Percentiles rank a stretch among this genome's conserved stretches.
These are phyloP conservation scores for Caenorhabditis briggsae DNA, from an alignment of 1,140 invertebrate species.

Conservation along the genomic window DNA sequence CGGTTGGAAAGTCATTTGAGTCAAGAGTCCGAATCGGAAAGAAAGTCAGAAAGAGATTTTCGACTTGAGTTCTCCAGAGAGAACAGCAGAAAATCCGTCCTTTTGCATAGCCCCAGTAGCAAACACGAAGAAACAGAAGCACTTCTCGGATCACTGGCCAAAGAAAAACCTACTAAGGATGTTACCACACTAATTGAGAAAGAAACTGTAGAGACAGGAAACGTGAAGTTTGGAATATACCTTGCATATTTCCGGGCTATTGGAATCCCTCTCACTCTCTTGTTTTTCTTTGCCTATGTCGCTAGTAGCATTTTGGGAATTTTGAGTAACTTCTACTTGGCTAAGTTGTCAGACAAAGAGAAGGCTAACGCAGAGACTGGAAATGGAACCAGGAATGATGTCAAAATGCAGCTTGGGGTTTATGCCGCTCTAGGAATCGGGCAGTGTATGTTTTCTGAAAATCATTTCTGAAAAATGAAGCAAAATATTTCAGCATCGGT, in stretches of 20 bases:
- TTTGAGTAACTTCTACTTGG: slow-evolving; percentile 77
- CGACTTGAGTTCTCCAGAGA: slow-evolving; percentile 9
- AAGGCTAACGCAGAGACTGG: slow-evolving; percentile 27
- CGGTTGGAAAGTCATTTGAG: slow-evolving; percentile 64
- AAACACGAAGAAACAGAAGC: slow-evolving; percentile 55
- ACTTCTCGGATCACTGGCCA: background rate
- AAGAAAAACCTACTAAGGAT: background rate
- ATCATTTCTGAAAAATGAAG: background rate
- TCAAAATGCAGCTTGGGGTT: slow-evolving; percentile 67
- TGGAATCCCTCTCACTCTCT: slow-evolving; percentile 69
- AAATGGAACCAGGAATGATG: slow-evolving; percentile 1
- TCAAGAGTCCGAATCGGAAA: slow-evolving; percentile 22
- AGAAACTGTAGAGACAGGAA: slow-evolving; percentile 74
- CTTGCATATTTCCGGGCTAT: slow-evolving; percentile 77
- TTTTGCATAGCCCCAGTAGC: background rate
- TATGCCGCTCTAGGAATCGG: slow-evolving; percentile 74
- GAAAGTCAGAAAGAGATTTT: background rate
- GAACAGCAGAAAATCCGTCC: slow-evolving; percentile 4
- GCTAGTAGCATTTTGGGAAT: slow-evolving; percentile 75
- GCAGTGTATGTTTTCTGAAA: slow-evolving; percentile 65
- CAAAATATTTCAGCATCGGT: slow-evolving; percentile 65
- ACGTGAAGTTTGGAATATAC: slow-evolving; percentile 74
- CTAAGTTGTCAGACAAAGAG: slow-evolving; percentile 78
- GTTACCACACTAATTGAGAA: slow-evolving; percentile 68
- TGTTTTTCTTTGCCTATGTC: slow-evolving; percentile 73